A percentile compares a stretch with the other conserved stretches of the same genome.
Evolutionary conservation across 2,113 vertebrate genomes (phyloP).

Genomic region (Dipodomys ordii): DNA sequence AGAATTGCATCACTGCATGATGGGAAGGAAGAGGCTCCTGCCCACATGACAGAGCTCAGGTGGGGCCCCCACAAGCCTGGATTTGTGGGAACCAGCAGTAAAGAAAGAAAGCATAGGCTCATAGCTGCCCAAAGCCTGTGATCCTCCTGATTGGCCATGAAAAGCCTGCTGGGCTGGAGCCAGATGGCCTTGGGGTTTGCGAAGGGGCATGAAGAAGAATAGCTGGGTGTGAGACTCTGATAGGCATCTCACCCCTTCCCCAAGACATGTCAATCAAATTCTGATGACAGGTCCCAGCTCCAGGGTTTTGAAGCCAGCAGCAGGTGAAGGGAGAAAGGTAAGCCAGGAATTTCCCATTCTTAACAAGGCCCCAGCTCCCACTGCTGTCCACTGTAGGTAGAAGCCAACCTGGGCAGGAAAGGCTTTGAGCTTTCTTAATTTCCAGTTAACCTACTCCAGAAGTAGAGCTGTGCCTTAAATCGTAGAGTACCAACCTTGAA

Average conservation of each 20-base stretch:
- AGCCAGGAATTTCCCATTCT: neutral
- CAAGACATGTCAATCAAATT: neutral
- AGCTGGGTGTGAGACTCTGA: neutral
- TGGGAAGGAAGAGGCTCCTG: no score
- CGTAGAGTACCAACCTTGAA: no score
- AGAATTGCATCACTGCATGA: no score
- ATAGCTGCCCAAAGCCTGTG: neutral
- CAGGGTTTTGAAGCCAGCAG: no score
- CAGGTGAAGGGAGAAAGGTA: neutral
- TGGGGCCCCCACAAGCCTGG: neutral
- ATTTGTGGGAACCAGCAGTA: neutral
- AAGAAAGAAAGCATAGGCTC: neutral
- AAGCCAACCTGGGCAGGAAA: no score
- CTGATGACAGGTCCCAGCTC: neutral
- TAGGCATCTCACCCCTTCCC: no score
- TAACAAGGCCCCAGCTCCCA: neutral
- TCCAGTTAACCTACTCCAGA: no score
- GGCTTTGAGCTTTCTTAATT: no score
- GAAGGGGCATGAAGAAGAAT: neutral
- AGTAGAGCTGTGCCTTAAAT: no score
- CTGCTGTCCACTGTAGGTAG: no score
- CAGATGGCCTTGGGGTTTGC: accelerated
- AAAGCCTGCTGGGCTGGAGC: neutral
- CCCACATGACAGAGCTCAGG: neutral
- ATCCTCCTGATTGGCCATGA: neutral